Base-by-base conservation (phyloP, 2,888 invertebrate genomes). In the Agrypnus murinus region DNA sequence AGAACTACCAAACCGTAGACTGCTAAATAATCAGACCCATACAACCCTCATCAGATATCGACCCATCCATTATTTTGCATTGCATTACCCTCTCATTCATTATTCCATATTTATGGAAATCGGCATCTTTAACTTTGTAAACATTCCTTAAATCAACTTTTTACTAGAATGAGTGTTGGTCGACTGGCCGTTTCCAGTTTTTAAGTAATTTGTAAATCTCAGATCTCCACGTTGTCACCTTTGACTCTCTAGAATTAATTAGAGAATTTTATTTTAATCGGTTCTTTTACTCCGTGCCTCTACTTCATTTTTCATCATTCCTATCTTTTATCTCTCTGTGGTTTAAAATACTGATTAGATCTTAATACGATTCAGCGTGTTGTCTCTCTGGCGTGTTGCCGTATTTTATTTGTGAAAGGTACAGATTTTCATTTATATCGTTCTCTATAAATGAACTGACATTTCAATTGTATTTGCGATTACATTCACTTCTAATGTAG, bases 381-480 rank as follows among this genome's bases (percentile, higher is more conserved):
- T 73, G 75, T 72, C 65, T 74, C 72, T 74, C 48, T 63, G 45
- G 45, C 65, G 40, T 69, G 63, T 69, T 73, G 72, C 59, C 73
- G 76, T 74, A 72, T 77, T 77, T 77, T 77, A 74, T 75, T 76
- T 77, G 77, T 73, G 71, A 76, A 79, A 75, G 75, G 77, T 74
- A 71, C 73, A 76, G 76, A 78, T 78, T 81, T 81, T 79, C 80
- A 78, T 80, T 81, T 79, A 79, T 79, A 79, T 78, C 76, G 74
- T 74, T 40, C 60, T 40, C 15, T 64, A 63, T 68, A 75, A 78
- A 79, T 75, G 78, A 81, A 81, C 81, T 79, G 78, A 81, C 81
- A 77, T 75, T 80, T 77, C 81, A 80, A 81, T 83, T 83, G 82
- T 81, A 79, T 79, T 80, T 25, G 78, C 79, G 80, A 81, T 81